Base-by-base conservation (phyloP, 2,888 invertebrate genomes). In the Prenolepis imparis region DNA sequence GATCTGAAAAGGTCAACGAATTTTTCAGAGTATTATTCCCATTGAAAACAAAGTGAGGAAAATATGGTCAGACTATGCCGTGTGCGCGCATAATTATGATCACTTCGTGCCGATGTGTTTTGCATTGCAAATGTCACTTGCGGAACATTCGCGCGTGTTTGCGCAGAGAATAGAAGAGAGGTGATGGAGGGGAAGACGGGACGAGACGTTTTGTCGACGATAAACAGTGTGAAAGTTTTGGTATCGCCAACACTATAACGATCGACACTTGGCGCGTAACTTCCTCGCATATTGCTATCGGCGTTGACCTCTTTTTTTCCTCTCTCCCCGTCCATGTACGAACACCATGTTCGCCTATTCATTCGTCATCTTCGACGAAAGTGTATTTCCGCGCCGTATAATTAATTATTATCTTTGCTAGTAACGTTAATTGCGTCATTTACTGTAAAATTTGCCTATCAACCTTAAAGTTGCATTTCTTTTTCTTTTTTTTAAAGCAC, bases 11-110 rank as follows among this genome's bases (percentile, higher is more conserved):
- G 15, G 12, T 15, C 52, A 24, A 18, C 5, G 5, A 2, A 36
- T 8, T 3, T 8, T 18, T 21, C 44, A 18, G 8, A n/a, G 36
- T 12, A 15, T 72, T 21, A 32, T 72, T 4, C 21, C 9, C 21
- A 3, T 15, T 15, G 32, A 74, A 63, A 63, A 74, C 32, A 32
- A 32, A 28, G 28, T 28, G 44, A 74, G 44, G 59, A 83, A 74
- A 74, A 73, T 39, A 67, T 67, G 67, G n/a, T 8, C 12, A 32
- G 82, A 55, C 55, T 73, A 83, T 28, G 28, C 85, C 83, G 84
- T 84, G 86, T 82, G 85, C 86, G 88, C 91, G 90, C 90, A 93
- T 93, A 92, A 93, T 93, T 93, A 92, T 91, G 90, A 91, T 87
- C 90, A 89, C 36, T 36, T 89, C 87, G 90, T 88, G 87, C 84